A percentile compares a stretch with the other conserved stretches of the same genome.
Evolutionary conservation across 2,888 invertebrate genomes (phyloP).

Genomic region (Torymus tubicola): DNA sequence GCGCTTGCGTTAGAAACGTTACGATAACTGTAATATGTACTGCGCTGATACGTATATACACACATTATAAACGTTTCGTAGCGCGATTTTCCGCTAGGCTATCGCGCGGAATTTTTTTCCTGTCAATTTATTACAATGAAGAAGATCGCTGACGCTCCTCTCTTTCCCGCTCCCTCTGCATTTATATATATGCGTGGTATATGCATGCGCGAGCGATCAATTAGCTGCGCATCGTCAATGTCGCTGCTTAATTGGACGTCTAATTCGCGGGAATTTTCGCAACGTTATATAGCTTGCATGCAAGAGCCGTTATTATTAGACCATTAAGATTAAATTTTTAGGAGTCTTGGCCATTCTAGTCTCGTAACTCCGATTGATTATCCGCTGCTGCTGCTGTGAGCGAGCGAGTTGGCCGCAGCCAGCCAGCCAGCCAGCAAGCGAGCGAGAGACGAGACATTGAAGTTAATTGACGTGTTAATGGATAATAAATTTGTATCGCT

Average conservation of each 20-base stretch:
- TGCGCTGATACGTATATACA: neutral
- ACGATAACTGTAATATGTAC: no score
- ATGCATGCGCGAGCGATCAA: neutral
- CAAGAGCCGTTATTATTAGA: conserved; percentile 31
- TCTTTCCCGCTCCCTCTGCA: neutral
- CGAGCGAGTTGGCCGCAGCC: conserved; percentile 5
- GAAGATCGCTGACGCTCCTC: no score
- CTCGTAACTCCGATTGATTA: conserved; percentile 52
- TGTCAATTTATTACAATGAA: neutral
- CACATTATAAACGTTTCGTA: neutral
- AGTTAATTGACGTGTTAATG: conserved; percentile 72
- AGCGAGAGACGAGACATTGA: conserved; percentile 62
- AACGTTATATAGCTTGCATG: neutral
- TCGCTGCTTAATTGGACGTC: conserved; percentile 26
- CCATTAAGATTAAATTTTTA: conserved; percentile 52
- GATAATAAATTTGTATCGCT: conserved; percentile 72
- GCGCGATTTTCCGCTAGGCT: neutral
- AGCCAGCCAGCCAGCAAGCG: conserved; percentile 9
- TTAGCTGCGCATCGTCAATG: neutral
- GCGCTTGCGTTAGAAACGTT: no score
- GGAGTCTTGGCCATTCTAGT: conserved; percentile 29
- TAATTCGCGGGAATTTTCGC: conserved; percentile 39
- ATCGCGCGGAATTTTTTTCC: neutral
- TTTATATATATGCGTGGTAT: no score
- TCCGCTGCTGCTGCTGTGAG: conserved; percentile 33